Evolutionary conservation across 1,140 invertebrate genomes (phyloP).

Genomic region (Conus betulinus): DNA sequence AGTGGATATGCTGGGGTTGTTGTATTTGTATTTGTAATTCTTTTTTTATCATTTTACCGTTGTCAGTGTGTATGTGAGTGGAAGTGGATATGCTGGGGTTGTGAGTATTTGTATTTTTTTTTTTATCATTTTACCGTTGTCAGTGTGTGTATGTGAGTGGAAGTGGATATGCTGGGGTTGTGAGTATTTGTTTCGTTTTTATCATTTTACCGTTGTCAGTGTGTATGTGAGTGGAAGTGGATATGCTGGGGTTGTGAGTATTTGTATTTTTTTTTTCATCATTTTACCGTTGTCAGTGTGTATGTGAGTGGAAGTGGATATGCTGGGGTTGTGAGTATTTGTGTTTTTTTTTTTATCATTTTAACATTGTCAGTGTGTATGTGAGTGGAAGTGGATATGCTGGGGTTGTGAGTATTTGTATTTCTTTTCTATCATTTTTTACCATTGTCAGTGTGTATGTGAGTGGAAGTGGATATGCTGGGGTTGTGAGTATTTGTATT

Average conservation of each 20-base stretch:
- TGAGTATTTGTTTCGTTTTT: slow-evolving; percentile 25
- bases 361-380: background rate
- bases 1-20: slow-evolving; percentile 17
- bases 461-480: background rate
- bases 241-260: slow-evolving; percentile 25
- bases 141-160: background rate
- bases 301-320: background rate
- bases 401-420: slow-evolving; percentile 29
- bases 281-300: background rate
- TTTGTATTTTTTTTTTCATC: slow-evolving; percentile 31
- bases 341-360: slow-evolving; percentile 22
- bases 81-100: slow-evolving; percentile 7
- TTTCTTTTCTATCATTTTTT: slow-evolving; percentile 16
- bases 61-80: background rate
- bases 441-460: background rate
- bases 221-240: background rate
- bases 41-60: background rate
- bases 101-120: slow-evolving; percentile 27
- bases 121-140: slow-evolving; percentile 7
- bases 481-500: slow-evolving; percentile 32
- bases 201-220: background rate
- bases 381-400: background rate
- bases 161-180: slow-evolving; percentile 15
- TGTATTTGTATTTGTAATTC: slow-evolving; percentile 30
- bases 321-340: slow-evolving; percentile 29